Base-by-base conservation (phyloP, 2,113 vertebrate species). In the Cynopterus brachyotis region DNA sequence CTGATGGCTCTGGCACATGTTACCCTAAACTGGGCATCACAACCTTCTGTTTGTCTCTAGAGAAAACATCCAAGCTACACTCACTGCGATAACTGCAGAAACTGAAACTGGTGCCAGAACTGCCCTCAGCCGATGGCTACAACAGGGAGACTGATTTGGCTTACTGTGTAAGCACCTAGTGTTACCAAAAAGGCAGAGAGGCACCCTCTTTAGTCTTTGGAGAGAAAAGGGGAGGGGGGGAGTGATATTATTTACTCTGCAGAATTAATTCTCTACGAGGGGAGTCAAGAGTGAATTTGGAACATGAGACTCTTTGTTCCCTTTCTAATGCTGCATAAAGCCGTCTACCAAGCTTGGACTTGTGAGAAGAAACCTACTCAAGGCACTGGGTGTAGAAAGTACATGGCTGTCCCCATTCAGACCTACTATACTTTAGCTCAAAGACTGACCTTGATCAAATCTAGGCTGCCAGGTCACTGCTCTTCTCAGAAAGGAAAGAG, bases 11-110 rank as follows among this genome's bases (percentile, higher is more conserved):
- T 64, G 92, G 87, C 62, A 35, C 24, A 20, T 17, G 72, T 17
- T 55, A 87, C 45, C 72, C 64, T 89, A 81, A 66, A 32, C 66
- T 6, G 0, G 69, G 75, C 47, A 50, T 73, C 62, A 78, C 72
- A 81, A 59, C 47, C 78, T 84, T 66, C 5, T n/a, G 40, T 59
- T 55, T 47, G 15, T 59, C 85, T 90, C 89, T 32, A 45, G 89
- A 83, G 92, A 78, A 90, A 86, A 57, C 30, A 64, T 87, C 75
- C 17, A 64, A 96, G 83, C 79, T 92, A 90, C 70, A 79, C 11
- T 83, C 0, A 0, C 45, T 60, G 67, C 0, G 47, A 53, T 84
- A 97, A 94, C 37, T 67, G 35, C 84, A 60, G 66, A 73, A 50
- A 75, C 37, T 0, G 6, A 69, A 53, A 17, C 28, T 32, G 35